Conservation (phyloP, 2,797 vertebrate species). For the Sebastolobus alascanus region DNA sequence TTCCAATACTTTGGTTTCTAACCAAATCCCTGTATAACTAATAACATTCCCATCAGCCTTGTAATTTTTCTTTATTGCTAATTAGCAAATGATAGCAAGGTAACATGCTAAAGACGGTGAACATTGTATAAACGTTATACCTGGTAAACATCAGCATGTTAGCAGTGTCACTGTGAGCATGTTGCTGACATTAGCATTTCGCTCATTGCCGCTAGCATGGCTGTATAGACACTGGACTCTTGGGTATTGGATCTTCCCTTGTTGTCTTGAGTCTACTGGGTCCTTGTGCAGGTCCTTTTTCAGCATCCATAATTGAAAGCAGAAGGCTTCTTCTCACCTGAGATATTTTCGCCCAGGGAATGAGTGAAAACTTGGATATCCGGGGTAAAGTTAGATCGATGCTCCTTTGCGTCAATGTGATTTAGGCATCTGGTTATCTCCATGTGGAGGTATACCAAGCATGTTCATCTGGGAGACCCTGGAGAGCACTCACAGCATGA, state of each 20-base stretch:
- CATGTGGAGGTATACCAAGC: neutral
- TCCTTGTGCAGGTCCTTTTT: neutral
- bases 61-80: neutral
- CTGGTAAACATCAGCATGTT: neutral
- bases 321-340: neutral
- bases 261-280: neutral
- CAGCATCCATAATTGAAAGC: neutral
- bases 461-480: neutral
- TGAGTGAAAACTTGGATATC: neutral
- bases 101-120: neutral
- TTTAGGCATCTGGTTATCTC: conserved; percentile 1
- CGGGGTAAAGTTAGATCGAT: neutral
- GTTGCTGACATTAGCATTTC: neutral
- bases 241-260: neutral
- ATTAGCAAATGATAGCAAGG: neutral
- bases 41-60: too few species aligned
- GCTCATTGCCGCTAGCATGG: neutral
- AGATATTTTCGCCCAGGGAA: neutral
- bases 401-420: neutral
- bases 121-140: neutral
- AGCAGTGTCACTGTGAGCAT: neutral
- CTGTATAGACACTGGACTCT: neutral
- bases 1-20: too few species aligned
- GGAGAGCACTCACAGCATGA: neutral
- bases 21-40: too few species aligned